These are phyloP conservation scores for Procavia capensis DNA, from an alignment of 2,113 vertebrate genomes.

Conservation along the genomic window DNA sequence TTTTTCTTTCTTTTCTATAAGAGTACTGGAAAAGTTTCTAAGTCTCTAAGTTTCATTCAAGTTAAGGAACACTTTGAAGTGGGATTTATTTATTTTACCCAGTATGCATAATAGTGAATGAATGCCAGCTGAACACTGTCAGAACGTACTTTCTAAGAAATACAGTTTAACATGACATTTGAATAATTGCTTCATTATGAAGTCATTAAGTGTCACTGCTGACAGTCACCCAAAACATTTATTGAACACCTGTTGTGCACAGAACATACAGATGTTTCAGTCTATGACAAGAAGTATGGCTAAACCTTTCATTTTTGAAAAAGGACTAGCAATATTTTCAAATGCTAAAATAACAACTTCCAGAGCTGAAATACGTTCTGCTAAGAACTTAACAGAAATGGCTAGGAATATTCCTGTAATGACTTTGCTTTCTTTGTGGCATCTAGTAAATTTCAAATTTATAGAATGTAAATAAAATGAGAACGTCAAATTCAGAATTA, in stretches of 20 bases:
- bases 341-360: not conserved
- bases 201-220: conserved; percentile 67
- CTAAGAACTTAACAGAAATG: not conserved
- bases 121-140: not conserved
- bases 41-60: conserved; percentile 2
- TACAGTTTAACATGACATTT: conserved; percentile 16
- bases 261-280: conserved; percentile 56
- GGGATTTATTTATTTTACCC: conserved; percentile 12
- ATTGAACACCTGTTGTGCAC: conserved; percentile 64
- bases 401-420: not conserved
- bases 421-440: not conserved
- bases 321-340: conserved; percentile 7
- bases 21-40: not conserved
- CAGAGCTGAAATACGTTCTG: not conserved
- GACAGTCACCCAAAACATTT: conserved; percentile 64
- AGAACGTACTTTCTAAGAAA: conserved; percentile 32
- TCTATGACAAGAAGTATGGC: not conserved
- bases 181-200: conserved; percentile 75
- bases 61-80: not conserved
- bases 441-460: not conserved
- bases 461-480: not conserved
- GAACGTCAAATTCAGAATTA: not conserved
- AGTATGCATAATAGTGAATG: not conserved
- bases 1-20: not conserved
- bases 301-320: conserved; percentile 22